Evolutionary conservation across 92 coral and sea anemone species (phyloP).

Genomic region (Palythoa caribaeorum): DNA sequence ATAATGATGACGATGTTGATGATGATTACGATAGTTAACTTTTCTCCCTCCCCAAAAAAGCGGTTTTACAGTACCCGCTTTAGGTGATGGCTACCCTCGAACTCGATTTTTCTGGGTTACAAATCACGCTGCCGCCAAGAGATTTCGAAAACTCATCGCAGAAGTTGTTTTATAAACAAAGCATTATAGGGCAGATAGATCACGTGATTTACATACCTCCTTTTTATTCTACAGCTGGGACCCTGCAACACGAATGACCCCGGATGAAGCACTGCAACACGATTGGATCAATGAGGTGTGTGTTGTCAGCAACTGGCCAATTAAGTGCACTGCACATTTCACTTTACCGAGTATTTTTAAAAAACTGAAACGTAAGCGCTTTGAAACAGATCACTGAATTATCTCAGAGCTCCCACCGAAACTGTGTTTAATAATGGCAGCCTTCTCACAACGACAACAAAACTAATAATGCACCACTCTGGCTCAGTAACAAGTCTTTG

Average conservation of each 20-base stretch:
- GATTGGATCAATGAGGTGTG: conserved; percentile 95
- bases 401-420: not conserved
- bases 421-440: not conserved
- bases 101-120: too few relatives aligned
- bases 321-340: not conserved
- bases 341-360: not conserved
- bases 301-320: not conserved
- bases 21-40: too few relatives aligned
- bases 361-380: not conserved
- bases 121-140: too few relatives aligned
- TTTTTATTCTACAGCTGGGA: conserved; percentile 80
- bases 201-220: not conserved
- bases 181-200: not conserved
- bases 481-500: not conserved
- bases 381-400: not conserved
- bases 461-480: not conserved
- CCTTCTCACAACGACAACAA: not conserved
- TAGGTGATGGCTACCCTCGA: too few relatives aligned
- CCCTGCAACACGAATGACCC: conserved; percentile 86
- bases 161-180: not conserved
- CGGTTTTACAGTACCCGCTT: too few relatives aligned
- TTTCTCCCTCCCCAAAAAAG: too few relatives aligned
- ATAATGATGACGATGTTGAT: too few relatives aligned
- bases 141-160: not conserved
- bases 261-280: conserved; percentile 93